phyloP scores from a whole-genome alignment of 2,888 invertebrate genomes.

The Morpho deidamia region DNA sequence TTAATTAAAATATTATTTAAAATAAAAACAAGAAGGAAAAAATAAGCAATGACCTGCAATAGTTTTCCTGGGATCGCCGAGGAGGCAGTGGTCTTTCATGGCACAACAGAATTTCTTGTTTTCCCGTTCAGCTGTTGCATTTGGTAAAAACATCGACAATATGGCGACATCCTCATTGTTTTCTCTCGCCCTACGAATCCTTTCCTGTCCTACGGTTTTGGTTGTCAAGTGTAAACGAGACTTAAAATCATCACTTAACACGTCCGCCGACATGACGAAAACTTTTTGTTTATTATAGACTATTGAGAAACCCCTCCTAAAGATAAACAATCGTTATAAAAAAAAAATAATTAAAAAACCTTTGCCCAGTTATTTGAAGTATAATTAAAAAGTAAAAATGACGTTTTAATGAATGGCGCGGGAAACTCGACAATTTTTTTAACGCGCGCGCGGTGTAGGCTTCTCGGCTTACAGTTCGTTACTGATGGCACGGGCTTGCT shows the following conservation, averaged over 20 bases:
- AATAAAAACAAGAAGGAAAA: not conserved
- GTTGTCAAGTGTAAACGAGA: slow-evolving; percentile 84
- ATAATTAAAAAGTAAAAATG: too few relatives aligned
- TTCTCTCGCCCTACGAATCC: slow-evolving; percentile 87
- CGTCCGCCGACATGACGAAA: slow-evolving; percentile 83
- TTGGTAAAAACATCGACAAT: slow-evolving; percentile 89
- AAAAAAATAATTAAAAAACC: slow-evolving; percentile 10
- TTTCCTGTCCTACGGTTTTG: slow-evolving; percentile 90
- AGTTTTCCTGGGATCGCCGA: slow-evolving; percentile 87
- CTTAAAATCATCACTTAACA: slow-evolving; percentile 88
- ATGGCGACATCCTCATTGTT: slow-evolving; percentile 93
- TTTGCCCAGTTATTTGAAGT: not conserved
- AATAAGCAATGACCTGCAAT: slow-evolving; percentile 82
- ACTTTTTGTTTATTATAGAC: slow-evolving; percentile 10
- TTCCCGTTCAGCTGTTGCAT: slow-evolving; percentile 79
- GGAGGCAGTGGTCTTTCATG: slow-evolving; percentile 84
- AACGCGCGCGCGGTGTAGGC: slow-evolving; percentile 47
- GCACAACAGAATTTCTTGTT: slow-evolving; percentile 89
- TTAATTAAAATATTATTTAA: too few relatives aligned
- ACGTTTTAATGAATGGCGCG: slow-evolving; percentile 22
- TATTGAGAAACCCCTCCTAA: too few relatives aligned
- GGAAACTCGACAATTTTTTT: slow-evolving; percentile 25
- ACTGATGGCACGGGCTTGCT: slow-evolving; percentile 39
- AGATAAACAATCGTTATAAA: slow-evolving; percentile 16
- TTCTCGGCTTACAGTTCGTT: slow-evolving; percentile 62